Conservation (phyloP, 2,797 vertebrate species). For the Myiothlypis coronata region DNA sequence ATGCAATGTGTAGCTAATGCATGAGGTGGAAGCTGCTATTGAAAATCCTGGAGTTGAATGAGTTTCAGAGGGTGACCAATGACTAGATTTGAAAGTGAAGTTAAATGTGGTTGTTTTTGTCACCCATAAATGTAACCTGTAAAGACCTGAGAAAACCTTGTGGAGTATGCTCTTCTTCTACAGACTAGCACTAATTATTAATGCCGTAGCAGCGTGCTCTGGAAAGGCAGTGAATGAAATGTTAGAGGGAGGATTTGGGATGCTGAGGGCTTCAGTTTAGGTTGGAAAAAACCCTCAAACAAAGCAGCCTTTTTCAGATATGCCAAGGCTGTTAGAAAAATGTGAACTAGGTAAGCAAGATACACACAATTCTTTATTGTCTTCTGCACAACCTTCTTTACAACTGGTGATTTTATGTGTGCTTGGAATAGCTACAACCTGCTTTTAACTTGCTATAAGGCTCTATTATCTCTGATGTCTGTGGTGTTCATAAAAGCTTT, state of each 20-base stretch:
- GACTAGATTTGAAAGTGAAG: background rate
- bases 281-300: background rate
- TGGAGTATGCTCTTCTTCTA: accelerated
- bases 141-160: background rate
- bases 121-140: background rate
- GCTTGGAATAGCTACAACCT: background rate
- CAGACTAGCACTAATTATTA: background rate
- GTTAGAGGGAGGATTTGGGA: background rate
- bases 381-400: background rate
- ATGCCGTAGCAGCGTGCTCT: background rate
- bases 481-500: background rate
- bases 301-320: background rate
- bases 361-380: background rate
- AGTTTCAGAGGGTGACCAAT: background rate
- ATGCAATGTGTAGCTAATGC: background rate
- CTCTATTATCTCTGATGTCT: background rate
- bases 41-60: background rate
- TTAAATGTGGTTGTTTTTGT: background rate
- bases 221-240: background rate
- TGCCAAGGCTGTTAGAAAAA: background rate
- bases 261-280: background rate
- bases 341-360: background rate
- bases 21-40: background rate
- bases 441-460: background rate
- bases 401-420: background rate